These are phyloP conservation scores for Leptodactylus fuscus DNA, from an alignment of 2,113 vertebrate species.

Conservation along the genomic window DNA sequence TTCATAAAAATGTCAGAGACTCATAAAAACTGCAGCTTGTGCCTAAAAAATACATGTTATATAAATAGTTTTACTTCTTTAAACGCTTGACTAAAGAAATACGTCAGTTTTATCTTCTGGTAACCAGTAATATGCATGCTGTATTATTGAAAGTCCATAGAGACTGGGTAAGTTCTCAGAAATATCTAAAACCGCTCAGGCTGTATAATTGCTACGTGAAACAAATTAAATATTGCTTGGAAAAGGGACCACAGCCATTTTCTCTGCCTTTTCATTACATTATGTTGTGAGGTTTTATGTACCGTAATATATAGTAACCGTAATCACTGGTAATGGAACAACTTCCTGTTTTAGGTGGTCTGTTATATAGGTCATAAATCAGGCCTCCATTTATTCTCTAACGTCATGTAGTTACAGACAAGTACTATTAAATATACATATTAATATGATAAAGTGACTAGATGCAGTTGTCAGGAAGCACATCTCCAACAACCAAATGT, in stretches of 20 bases:
- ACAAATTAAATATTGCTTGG: slow-evolving; percentile 46
- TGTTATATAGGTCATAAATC: neutral
- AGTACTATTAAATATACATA: neutral
- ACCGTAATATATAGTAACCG: neutral
- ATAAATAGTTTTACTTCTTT: slow-evolving; percentile 53
- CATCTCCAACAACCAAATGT: neutral
- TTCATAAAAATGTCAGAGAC: slow-evolving; percentile 37
- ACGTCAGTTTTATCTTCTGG: slow-evolving; percentile 49
- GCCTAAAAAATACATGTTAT: slow-evolving; percentile 48
- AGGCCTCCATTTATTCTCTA: neutral
- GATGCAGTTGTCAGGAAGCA: no score
- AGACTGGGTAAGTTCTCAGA: slow-evolving; percentile 41
- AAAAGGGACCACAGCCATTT: neutral
- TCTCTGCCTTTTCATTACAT: neutral
- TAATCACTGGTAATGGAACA: neutral
- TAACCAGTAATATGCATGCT: slow-evolving; percentile 49
- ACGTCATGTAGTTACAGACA: neutral
- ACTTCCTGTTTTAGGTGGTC: neutral
- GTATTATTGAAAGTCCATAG: slow-evolving; percentile 46
- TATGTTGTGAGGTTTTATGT: neutral
- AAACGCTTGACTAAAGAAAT: slow-evolving; percentile 54
- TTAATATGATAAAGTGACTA: no score
- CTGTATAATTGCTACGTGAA: slow-evolving; percentile 49
- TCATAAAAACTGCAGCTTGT: slow-evolving; percentile 43
- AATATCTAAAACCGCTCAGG: slow-evolving; percentile 41